A percentile compares a stretch with the other conserved stretches of the same genome.
Evolutionary conservation across 2,113 vertebrate genomes (phyloP).

Genomic region (Alexandromys fortis): DNA sequence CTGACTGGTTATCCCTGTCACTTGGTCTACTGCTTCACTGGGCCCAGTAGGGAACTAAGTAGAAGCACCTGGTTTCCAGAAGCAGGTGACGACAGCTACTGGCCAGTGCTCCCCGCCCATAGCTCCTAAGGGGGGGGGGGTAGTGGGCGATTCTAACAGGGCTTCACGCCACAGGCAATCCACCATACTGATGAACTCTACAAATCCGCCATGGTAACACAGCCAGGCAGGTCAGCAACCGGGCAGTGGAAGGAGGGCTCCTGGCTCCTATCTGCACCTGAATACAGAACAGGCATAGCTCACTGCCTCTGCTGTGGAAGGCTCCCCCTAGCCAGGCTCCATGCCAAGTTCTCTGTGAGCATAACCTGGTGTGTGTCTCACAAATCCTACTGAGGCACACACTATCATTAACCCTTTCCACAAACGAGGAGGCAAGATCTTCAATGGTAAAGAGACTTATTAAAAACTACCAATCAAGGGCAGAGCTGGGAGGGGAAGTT

Average conservation of each 20-base stretch:
- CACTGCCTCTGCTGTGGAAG: too few relatives aligned
- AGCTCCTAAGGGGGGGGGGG: too few relatives aligned
- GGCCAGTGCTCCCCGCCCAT: not conserved
- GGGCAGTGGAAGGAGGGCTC: not conserved
- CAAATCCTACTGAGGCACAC: not conserved
- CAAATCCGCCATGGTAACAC: not conserved
- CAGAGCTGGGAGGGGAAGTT: not conserved
- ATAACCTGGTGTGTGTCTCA: not conserved
- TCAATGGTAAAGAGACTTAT: too few relatives aligned
- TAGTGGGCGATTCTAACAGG: fast-evolving
- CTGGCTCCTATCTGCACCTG: too few relatives aligned
- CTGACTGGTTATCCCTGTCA: not conserved
- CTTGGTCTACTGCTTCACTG: slow-evolving; percentile 12
- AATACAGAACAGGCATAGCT: fast-evolving
- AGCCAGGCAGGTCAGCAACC: not conserved
- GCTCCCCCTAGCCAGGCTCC: not conserved
- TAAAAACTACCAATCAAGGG: not conserved
- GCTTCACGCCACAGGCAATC: fast-evolving
- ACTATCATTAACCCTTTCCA: not conserved
- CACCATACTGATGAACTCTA: not conserved
- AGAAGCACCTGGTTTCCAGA: slow-evolving; percentile 33
- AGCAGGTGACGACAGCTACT: not conserved
- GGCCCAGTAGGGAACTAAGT: slow-evolving; percentile 39
- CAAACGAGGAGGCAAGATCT: not conserved
- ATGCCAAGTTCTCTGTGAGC: not conserved